phyloP scores from a whole-genome alignment of 1,140 invertebrate species.

The Megathymus violae region DNA sequence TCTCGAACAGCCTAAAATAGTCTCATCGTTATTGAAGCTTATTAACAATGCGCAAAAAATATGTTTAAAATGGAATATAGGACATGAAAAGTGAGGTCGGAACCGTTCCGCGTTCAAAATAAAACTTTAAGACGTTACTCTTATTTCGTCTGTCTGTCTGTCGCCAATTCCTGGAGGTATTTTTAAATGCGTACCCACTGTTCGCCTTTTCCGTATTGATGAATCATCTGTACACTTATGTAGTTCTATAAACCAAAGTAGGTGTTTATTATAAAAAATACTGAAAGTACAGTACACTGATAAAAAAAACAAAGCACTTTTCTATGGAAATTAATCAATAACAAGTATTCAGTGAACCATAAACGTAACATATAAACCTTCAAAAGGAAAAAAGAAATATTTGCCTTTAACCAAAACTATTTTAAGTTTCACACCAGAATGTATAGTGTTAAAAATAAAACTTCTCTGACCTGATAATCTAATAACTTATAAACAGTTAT shows the following conservation, averaged over 20 bases:
- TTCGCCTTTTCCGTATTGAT: neutral
- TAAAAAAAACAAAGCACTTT: too few relatives aligned
- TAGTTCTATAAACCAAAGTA: neutral
- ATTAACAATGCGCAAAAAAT: too few relatives aligned
- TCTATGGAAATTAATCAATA: too few relatives aligned
- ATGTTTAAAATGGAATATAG: too few relatives aligned
- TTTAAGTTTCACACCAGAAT: neutral
- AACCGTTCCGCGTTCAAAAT: conserved; percentile 2
- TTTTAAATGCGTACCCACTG: neutral
- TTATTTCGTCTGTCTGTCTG: conserved; percentile 5
- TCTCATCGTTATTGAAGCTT: too few relatives aligned
- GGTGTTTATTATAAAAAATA: neutral
- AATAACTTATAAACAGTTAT: neutral
- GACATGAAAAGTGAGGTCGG: neutral
- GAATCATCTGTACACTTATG: neutral
- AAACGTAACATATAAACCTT: too few relatives aligned
- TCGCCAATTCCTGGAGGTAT: conserved; percentile 4
- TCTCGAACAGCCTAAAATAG: too few relatives aligned
- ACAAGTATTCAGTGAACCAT: too few relatives aligned
- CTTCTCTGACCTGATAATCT: neutral
- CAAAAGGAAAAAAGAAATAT: too few relatives aligned
- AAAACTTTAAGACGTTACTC: neutral
- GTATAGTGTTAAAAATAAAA: neutral
- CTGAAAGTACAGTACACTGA: neutral
- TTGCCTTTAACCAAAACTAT: neutral